Base-by-base conservation (phyloP, 2,797 vertebrate species). In the Crenichthys baileyi region DNA sequence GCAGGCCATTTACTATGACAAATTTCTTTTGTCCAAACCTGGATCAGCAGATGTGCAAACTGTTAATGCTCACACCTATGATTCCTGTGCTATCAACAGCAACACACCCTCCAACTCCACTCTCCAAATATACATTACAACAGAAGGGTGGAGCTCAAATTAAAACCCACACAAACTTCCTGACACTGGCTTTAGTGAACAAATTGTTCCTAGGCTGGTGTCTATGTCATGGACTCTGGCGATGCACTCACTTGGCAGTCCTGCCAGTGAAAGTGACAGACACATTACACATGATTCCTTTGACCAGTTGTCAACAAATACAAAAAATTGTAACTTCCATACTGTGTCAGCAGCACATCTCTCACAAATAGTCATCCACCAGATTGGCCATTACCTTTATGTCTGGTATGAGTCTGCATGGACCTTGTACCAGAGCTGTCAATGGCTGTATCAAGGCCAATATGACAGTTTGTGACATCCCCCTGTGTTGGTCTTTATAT, bases 211-310 rank as follows among this genome's bases (percentile, higher is more conserved):
- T 63, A 79, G 82, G 84, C 68, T 20, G 24, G 76, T 77, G 77
- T 86, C 80, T 84, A 76, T 51, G 18, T 88, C 78, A 79, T 70
- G 78, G 58, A 58, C 78, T 83, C 79, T 73, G 85, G 73, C 76
- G 79, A 93, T 92, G 78, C n/a, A 46, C 77, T 63, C 81, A 78
- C 88, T 76, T 77, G 87, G 82, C 75, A 78, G 65, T 73, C 72
- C 80, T 85, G 88, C 79, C 82, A 87, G 84, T 78, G 73, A 72
- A 91, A 88, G 90, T 91, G 89, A 93, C 84, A 82, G 87, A 90
- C 86, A 88, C 82, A 87, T 88, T 87, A 83, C 0, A 13, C 82
- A 84, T 83, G 60, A 81, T 79, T 85, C 73, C 75, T 71, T 85
- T 85, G 73, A 68, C 9, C 60, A 22, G 67, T 81, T 82, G 81